A percentile compares a stretch with the other conserved stretches of the same genome.
Conservation (phyloP, 2,797 vertebrate species). For the Pseudocheirus occidentalis region DNA sequence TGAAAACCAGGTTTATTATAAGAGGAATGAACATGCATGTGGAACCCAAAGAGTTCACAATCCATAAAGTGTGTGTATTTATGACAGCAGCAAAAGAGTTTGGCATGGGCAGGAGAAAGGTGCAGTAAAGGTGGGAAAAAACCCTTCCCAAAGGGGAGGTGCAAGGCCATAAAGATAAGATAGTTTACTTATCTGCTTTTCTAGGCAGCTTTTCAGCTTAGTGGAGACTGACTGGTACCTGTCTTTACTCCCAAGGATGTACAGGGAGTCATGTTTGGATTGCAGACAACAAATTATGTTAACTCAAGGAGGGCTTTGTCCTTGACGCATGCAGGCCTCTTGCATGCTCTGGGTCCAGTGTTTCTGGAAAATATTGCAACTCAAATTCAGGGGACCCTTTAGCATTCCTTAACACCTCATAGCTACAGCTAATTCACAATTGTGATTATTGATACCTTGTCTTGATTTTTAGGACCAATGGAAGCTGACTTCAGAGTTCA, state of each 20-base stretch:
- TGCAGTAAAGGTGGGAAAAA: background rate
- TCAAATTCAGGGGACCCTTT: background rate
- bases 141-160: too few species aligned
- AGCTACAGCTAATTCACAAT: background rate
- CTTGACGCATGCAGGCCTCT: background rate
- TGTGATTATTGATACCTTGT: background rate
- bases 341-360: background rate
- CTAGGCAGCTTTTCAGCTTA: background rate
- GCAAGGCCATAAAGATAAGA: background rate
- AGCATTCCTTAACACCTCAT: background rate
- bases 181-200: background rate
- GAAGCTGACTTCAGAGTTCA: background rate
- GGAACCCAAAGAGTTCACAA: background rate
- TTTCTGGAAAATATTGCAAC: background rate
- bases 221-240: background rate
- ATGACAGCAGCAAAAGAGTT: background rate
- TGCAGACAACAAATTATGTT: background rate
- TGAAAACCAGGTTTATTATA: background rate
- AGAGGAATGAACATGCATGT: background rate
- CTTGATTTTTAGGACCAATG: background rate
- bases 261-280: background rate
- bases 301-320: background rate
- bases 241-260: background rate
- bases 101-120: background rate
- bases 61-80: background rate